These are phyloP conservation scores for Dasysyrphus albostriatus DNA, from an alignment of 2,888 invertebrate species.

Conservation along the genomic window DNA sequence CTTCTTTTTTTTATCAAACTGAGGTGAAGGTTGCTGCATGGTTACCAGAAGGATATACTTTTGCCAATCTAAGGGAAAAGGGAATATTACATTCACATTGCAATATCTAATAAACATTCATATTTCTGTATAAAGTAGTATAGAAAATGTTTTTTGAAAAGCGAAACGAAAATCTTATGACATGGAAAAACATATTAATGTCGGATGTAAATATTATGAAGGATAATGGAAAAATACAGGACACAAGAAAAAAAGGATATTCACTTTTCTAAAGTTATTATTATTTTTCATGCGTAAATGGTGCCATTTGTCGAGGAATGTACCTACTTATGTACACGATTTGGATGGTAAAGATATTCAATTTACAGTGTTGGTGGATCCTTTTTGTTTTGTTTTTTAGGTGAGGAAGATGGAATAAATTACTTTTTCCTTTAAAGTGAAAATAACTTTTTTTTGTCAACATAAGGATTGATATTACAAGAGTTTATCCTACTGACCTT, in stretches of 20 bases:
- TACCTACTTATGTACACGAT: background rate
- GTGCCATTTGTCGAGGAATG: constrained; percentile 21
- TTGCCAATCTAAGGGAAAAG: background rate
- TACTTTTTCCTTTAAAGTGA: constrained; percentile 9
- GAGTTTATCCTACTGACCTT: constrained; percentile 46
- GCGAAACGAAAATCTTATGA: constrained; percentile 54
- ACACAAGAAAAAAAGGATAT: constrained; percentile 39
- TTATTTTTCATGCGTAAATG: constrained; percentile 47
- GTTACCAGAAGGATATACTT: constrained; percentile 30
- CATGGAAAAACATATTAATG: constrained; percentile 59
- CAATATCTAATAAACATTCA: constrained; percentile 65
- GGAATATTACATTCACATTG: constrained; percentile 37
- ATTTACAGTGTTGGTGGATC: background rate
- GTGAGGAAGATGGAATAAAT: constrained; percentile 14
- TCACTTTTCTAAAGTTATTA: constrained; percentile 59
- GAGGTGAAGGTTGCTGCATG: constrained; percentile 31
- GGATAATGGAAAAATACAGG: constrained; percentile 51
- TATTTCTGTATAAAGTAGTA: constrained; percentile 23
- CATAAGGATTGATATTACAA: background rate
- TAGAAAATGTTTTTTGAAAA: constrained; percentile 40
- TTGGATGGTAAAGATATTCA: background rate
- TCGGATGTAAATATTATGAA: constrained; percentile 69
- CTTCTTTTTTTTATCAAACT: background rate
- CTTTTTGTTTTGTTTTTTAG: background rate
- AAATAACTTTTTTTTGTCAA: background rate